phyloP scores from a whole-genome alignment of 2,888 invertebrate species.

The Thymelicus sylvestris region DNA sequence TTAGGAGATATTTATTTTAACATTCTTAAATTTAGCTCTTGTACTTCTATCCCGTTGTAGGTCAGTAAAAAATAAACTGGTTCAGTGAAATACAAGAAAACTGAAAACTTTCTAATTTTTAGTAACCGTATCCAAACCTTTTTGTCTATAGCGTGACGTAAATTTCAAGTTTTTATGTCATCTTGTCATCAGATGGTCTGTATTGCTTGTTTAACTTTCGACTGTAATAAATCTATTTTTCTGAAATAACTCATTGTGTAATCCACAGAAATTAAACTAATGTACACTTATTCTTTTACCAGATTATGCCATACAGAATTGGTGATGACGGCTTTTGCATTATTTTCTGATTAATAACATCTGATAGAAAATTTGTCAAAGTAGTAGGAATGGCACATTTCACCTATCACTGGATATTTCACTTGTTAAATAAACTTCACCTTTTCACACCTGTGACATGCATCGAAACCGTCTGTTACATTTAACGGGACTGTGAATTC shows the following conservation, averaged over 20 bases:
- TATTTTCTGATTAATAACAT: background rate
- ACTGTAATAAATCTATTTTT: slow-evolving; percentile 9
- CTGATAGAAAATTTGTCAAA: too few relatives aligned
- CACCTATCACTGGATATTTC: too few relatives aligned
- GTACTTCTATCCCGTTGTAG: background rate
- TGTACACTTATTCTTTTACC: slow-evolving; percentile 24
- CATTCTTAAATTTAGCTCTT: background rate
- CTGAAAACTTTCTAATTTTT: slow-evolving; percentile 23
- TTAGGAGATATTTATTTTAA: background rate
- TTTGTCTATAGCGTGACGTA: slow-evolving; percentile 14
- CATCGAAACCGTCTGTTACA: too few relatives aligned
- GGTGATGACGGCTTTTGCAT: background rate
- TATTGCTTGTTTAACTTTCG: slow-evolving; percentile 22
- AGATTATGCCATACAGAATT: slow-evolving; percentile 7
- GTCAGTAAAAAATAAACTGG: background rate
- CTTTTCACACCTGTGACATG: too few relatives aligned
- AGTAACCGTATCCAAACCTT: slow-evolving; percentile 12
- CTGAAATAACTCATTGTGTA: slow-evolving; percentile 9
- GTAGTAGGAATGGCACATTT: too few relatives aligned
- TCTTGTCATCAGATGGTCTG: slow-evolving; percentile 1
- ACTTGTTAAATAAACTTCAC: too few relatives aligned
- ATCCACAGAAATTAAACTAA: slow-evolving; percentile 48
- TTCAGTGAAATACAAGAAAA: slow-evolving; percentile 11
- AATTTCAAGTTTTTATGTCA: slow-evolving; percentile 19
- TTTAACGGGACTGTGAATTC: too few relatives aligned